Percentiles rank a stretch among this genome's conserved stretches.
These are phyloP conservation scores for Oligia latruncula DNA, from an alignment of 2,888 invertebrate species.

Conservation along the genomic window DNA sequence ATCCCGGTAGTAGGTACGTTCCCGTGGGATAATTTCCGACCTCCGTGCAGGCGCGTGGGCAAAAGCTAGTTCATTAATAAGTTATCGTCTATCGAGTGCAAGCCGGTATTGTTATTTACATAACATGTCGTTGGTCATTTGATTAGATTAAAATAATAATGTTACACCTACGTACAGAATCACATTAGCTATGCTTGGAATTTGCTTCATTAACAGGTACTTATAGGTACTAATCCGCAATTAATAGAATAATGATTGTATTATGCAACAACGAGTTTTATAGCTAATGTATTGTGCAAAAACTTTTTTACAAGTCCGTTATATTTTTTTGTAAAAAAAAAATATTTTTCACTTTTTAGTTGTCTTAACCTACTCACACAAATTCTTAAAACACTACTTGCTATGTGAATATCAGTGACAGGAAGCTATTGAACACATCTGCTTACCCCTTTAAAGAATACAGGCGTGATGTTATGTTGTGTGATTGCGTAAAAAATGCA, in stretches of 20 bases:
- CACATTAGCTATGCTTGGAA: slow-evolving; percentile 1
- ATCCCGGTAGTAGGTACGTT: background rate
- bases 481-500: too few species aligned
- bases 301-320: too few species aligned
- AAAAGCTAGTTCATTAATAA: background rate
- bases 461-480: too few species aligned
- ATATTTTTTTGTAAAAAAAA: too few species aligned
- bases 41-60: background rate
- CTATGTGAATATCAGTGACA: too few species aligned
- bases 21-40: background rate
- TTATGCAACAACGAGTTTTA: background rate
- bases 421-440: too few species aligned
- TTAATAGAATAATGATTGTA: background rate
- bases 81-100: slow-evolving; percentile 8
- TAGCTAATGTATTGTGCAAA: background rate
- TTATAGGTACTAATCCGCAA: background rate
- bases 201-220: slow-evolving; percentile 19
- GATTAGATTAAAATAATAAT: slow-evolving; percentile 41
- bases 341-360: too few species aligned
- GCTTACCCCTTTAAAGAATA: too few species aligned
- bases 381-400: too few species aligned
- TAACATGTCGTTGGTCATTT: slow-evolving; percentile 27
- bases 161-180: slow-evolving; percentile 23
- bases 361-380: too few species aligned
- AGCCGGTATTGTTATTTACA: slow-evolving; percentile 36